Evolutionary conservation across 2,113 vertebrate species (phyloP).

Genomic region (Pelusios castaneus): DNA sequence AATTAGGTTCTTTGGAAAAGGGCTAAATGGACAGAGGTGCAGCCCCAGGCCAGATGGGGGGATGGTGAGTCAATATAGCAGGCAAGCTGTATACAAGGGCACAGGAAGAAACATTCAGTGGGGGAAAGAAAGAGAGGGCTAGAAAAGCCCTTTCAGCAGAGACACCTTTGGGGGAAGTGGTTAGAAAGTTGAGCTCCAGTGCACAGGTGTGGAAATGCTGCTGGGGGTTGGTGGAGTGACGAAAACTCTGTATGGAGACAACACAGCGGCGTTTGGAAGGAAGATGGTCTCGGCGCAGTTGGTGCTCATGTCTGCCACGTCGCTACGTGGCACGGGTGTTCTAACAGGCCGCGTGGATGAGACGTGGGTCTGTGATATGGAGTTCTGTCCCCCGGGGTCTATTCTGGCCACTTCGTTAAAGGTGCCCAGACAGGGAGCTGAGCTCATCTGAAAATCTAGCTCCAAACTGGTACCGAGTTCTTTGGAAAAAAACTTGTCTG

Average conservation of each 20-base stretch:
- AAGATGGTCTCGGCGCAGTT: background rate
- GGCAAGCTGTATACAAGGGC: background rate
- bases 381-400: background rate
- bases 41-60: background rate
- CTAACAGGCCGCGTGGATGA: background rate
- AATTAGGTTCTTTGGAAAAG: background rate
- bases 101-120: background rate
- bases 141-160: background rate
- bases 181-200: background rate
- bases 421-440: background rate
- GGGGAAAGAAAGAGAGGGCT: background rate
- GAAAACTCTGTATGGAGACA: background rate
- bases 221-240: background rate
- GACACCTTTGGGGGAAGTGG: background rate
- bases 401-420: background rate
- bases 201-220: background rate
- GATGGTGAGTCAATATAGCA: background rate
- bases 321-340: background rate
- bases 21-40: background rate
- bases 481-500: background rate
- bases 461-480: background rate
- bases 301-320: background rate
- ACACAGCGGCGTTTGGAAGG: background rate
- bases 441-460: background rate
- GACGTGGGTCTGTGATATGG: background rate